A percentile compares a stretch with the other conserved stretches of the same genome.
Evolutionary conservation across 2,888 invertebrate genomes (phyloP).

Genomic region (Nowickia ferox): DNA sequence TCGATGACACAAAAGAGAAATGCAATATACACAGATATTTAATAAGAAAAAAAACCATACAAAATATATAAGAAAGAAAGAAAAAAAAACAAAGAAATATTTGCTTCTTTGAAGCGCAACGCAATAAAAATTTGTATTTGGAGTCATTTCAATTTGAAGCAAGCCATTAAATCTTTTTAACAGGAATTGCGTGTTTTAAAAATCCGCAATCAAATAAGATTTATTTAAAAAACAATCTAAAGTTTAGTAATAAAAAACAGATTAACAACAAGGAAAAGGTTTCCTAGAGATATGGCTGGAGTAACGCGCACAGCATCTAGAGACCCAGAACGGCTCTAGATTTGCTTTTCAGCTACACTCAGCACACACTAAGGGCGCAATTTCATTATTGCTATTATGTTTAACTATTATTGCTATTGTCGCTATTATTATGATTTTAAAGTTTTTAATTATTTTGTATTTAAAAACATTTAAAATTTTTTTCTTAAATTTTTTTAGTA

Average conservation of each 20-base stretch:
- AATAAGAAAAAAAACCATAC: slow-evolving; percentile 3
- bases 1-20: not conserved
- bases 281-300: too few relatives aligned
- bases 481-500: too few relatives aligned
- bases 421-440: too few relatives aligned
- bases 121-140: not conserved
- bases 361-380: too few relatives aligned
- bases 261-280: not conserved
- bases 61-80: slow-evolving; percentile 2
- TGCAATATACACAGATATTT: slow-evolving; percentile 1
- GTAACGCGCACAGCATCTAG: too few relatives aligned
- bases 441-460: too few relatives aligned
- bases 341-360: too few relatives aligned
- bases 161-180: not conserved
- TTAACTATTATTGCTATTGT: too few relatives aligned
- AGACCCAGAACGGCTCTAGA: too few relatives aligned
- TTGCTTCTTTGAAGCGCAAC: not conserved
- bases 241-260: not conserved
- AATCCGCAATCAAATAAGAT: not conserved
- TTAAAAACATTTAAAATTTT: too few relatives aligned
- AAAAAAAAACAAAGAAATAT: too few relatives aligned
- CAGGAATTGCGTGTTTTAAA: not conserved
- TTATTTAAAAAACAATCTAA: not conserved
- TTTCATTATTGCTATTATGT: too few relatives aligned
- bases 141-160: not conserved